phyloP scores from a whole-genome alignment of 2,888 invertebrate genomes.

The Silvanus unidentatus region DNA sequence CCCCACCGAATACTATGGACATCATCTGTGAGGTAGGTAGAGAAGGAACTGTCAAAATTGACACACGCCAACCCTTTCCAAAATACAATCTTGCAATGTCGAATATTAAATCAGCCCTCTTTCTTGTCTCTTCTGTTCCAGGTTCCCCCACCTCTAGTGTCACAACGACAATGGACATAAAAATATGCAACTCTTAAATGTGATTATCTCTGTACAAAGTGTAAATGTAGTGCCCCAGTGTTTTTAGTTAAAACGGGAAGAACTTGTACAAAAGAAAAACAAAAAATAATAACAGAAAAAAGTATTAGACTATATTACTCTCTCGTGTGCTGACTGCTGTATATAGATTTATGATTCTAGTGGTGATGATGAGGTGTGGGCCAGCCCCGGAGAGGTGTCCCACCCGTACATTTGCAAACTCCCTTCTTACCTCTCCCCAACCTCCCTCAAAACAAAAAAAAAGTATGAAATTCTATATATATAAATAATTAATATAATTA shows the following conservation, averaged over 20 bases:
- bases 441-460: background rate
- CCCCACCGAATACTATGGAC: conserved; percentile 89
- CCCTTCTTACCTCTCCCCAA: too few relatives aligned
- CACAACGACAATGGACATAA: conserved; percentile 48
- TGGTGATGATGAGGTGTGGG: conserved; percentile 33
- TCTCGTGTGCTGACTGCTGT: conserved; percentile 42
- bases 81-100: background rate
- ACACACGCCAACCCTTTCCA: background rate
- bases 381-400: conserved; percentile 38
- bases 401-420: conserved; percentile 24
- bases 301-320: conserved; percentile 35
- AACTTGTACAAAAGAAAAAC: conserved; percentile 40
- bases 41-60: too few relatives aligned
- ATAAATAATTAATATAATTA: conserved; percentile 18
- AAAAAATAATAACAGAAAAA: conserved; percentile 11
- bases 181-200: conserved; percentile 51
- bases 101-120: background rate
- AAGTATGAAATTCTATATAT: conserved; percentile 18
- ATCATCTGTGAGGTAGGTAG: conserved; percentile 68
- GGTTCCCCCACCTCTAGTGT: conserved; percentile 40
- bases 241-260: conserved; percentile 43
- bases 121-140: conserved; percentile 33
- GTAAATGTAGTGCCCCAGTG: conserved; percentile 50
- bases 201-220: conserved; percentile 61
- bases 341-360: conserved; percentile 31